A percentile compares a stretch with the other conserved stretches of the same genome.
These are phyloP conservation scores for Seladonia tumulorum DNA, from an alignment of 2,888 invertebrate genomes.

Conservation along the genomic window DNA sequence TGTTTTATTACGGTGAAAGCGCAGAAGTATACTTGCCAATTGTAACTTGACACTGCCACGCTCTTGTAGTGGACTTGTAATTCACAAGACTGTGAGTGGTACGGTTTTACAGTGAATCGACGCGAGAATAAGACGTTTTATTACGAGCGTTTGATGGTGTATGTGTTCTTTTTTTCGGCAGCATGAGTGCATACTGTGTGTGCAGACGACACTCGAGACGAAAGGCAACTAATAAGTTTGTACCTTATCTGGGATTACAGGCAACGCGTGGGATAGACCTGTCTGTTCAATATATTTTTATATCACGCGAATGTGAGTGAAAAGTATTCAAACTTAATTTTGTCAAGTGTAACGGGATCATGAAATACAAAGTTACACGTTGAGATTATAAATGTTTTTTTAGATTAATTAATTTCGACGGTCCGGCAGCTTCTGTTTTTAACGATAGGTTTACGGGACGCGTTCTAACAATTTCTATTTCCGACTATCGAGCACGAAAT, in stretches of 20 bases:
- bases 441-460: not conserved
- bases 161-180: slow-evolving; percentile 23
- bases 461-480: no score
- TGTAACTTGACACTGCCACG: slow-evolving; percentile 61
- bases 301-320: not conserved
- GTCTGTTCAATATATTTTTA: not conserved
- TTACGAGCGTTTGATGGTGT: slow-evolving; percentile 33
- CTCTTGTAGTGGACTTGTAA: slow-evolving; percentile 47
- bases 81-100: slow-evolving; percentile 54
- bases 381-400: not conserved
- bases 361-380: not conserved
- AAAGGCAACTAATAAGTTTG: slow-evolving; percentile 28
- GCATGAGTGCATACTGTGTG: slow-evolving; percentile 9
- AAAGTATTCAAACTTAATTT: not conserved
- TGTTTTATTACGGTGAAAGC: slow-evolving; percentile 50
- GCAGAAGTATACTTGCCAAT: slow-evolving; percentile 69
- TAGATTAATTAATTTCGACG: not conserved
- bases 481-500: no score
- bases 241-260: slow-evolving; percentile 23
- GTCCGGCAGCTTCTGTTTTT: not conserved
- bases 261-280: not conserved
- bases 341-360: not conserved
- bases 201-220: slow-evolving; percentile 30
- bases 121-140: slow-evolving; percentile 34
- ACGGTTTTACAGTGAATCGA: slow-evolving; percentile 56